Evolutionary conservation across 2,888 invertebrate genomes (phyloP), one percentile per base, ranked within the genome.

Genomic region (Sepioteuthis lessoniana): DNA sequence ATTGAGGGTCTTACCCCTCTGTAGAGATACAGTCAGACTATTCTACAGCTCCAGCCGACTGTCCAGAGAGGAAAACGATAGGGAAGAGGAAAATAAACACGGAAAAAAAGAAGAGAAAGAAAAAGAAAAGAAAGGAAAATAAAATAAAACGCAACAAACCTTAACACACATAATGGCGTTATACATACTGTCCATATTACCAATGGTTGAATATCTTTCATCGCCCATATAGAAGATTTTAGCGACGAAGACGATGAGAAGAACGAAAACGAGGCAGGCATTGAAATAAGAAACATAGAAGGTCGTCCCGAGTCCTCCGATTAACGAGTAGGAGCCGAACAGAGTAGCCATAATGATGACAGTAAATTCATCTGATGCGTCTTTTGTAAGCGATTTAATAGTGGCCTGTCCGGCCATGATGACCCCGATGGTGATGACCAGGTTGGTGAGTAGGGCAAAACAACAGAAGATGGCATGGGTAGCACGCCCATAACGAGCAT

Each of bases 261-360:
- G 94, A 91, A 96, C 95, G 95, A 96, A 97, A 47, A 96, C 96
- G 31, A 96, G 95, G 93, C 96, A 96, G n/a, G 96, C 96, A 95
- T 97, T 97, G 95, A 97, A 97, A 94, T 97, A 97, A 93, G 96
- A 96, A 35, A 97, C 97, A 94, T 97, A 97, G 94, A 97, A 96
- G 92, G 97, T 97, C 90, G 96, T 96, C 46, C 96, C 96, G n/a
- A 97, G 95, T n/a, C 97, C 97, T 28, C 97, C 97, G 93, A 97
- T 96, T 93, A 97, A 95, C 38, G 96, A 96, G 95, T 97, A 97
- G 50, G 96, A 96, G 19, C 97, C 97, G 94, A 96, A 96, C 90
- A 97, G 95, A 38, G 96, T 96, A 31, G 96, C 96, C 96, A 97
- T 96, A 90, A 96, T 95, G n/a, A 96, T 95, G 28, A 96, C 95